Conservation (phyloP, 2,888 invertebrate genomes). For the Troides oblongomaculatus region DNA sequence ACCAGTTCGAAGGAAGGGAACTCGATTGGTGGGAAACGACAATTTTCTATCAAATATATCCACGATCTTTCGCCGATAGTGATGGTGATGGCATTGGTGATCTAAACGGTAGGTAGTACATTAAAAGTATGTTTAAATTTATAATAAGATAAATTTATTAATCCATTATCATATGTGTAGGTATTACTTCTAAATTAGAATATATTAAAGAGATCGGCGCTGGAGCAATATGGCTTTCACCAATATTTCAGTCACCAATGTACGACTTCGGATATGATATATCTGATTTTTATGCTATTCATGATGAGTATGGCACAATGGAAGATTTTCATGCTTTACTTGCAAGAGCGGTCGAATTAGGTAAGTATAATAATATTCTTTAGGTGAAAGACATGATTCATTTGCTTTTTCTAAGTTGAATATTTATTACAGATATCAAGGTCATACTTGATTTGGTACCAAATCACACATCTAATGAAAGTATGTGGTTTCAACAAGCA, state of each 20-base stretch:
- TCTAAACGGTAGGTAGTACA: constrained; percentile 64
- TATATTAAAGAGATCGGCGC: constrained; percentile 84
- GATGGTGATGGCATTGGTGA: constrained; percentile 86
- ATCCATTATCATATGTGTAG: constrained; percentile 48
- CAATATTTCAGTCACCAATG: constrained; percentile 87
- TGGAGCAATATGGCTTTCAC: constrained; percentile 86
- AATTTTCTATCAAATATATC: constrained; percentile 89
- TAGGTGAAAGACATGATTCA: neutral
- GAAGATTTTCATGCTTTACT: constrained; percentile 83
- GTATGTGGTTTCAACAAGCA: constrained; percentile 91
- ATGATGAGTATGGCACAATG: constrained; percentile 86
- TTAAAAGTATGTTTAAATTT: neutral
- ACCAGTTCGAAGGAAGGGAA: constrained; percentile 43
- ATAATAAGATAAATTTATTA: neutral
- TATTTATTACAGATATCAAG: constrained; percentile 64
- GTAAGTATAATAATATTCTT: constrained; percentile 41
- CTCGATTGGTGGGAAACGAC: constrained; percentile 88
- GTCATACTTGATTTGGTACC: constrained; percentile 85
- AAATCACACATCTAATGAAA: constrained; percentile 88
- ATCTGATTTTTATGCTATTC: constrained; percentile 84
- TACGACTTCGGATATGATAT: constrained; percentile 91
- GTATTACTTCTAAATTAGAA: constrained; percentile 80
- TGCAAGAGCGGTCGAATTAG: constrained; percentile 69
- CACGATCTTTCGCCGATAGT: constrained; percentile 88
- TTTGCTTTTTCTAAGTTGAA: neutral